phyloP scores from a whole-genome alignment of 2,113 vertebrate genomes.

The Mastomys coucha region DNA sequence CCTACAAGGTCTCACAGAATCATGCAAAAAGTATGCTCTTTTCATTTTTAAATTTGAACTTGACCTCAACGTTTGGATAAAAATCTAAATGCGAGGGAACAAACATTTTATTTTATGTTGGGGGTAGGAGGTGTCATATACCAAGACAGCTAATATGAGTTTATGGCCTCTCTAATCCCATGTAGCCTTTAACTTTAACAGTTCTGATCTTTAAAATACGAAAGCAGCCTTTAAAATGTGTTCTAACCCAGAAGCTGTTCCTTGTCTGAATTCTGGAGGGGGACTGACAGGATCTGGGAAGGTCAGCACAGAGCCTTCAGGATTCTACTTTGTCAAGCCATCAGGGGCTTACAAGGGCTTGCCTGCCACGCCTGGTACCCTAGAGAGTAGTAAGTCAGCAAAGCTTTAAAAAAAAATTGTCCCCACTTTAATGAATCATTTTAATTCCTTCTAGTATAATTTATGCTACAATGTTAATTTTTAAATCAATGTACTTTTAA shows the following conservation, averaged over 20 bases:
- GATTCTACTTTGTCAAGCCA: slow-evolving; percentile 85
- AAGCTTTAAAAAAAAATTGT: slow-evolving; percentile 46
- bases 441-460: slow-evolving; percentile 61
- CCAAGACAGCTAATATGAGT: background rate
- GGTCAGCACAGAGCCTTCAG: slow-evolving; percentile 76
- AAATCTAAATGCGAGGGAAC: background rate
- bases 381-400: slow-evolving; percentile 72
- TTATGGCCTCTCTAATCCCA: slow-evolving; percentile 1
- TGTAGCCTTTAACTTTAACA: slow-evolving; percentile 4
- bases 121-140: background rate
- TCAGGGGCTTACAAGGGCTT: slow-evolving; percentile 72
- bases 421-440: slow-evolving; percentile 12
- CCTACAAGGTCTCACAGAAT: slow-evolving; percentile 31
- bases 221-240: slow-evolving; percentile 74
- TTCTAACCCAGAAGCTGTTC: slow-evolving; percentile 81
- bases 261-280: slow-evolving; percentile 80
- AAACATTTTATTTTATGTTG: background rate
- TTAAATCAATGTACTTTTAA: slow-evolving; percentile 46
- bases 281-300: slow-evolving; percentile 80
- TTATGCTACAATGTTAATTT: slow-evolving; percentile 59
- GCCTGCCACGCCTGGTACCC: slow-evolving; percentile 31
- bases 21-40: slow-evolving; percentile 20
- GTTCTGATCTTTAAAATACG: slow-evolving; percentile 75
- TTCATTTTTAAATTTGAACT: slow-evolving; percentile 49
- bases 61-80: slow-evolving; percentile 37